A percentile compares a stretch with the other conserved stretches of the same genome.
Evolutionary conservation across 2,797 vertebrate genomes (phyloP).

Genomic region (Aratinga solstitialis): DNA sequence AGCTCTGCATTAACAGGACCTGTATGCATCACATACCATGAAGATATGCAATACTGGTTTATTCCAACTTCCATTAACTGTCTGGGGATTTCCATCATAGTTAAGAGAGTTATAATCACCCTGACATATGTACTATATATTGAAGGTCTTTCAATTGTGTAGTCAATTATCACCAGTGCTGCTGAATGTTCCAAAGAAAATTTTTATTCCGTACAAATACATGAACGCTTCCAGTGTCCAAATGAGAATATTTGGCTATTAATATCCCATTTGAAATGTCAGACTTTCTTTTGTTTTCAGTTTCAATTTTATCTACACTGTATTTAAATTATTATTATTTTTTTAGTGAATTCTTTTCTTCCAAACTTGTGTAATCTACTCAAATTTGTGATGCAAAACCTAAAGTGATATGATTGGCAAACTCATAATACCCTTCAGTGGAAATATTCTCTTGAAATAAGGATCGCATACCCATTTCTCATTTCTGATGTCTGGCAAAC

Average conservation of each 20-base stretch:
- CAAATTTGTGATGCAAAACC: neutral
- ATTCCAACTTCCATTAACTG: neutral
- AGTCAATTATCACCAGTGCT: neutral
- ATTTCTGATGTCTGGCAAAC: neutral
- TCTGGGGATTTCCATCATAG: neutral
- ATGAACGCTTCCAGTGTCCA: neutral
- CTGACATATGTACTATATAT: neutral
- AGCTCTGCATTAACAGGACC: neutral
- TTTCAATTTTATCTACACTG: neutral
- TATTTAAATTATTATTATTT: neutral
- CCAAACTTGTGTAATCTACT: neutral
- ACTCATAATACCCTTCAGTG: neutral
- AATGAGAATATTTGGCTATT: neutral
- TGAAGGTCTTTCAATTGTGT: neutral
- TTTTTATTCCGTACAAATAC: neutral
- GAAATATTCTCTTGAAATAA: neutral
- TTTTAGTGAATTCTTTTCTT: neutral
- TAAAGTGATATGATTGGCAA: neutral
- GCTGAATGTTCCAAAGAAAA: neutral
- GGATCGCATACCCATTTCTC: neutral
- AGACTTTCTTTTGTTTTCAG: neutral
- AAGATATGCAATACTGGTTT: neutral
- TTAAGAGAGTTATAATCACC: conserved; percentile 8
- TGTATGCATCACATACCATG: accelerated
- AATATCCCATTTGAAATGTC: neutral